These are phyloP conservation scores for Picus viridis DNA, from an alignment of 2,797 vertebrate genomes.

Conservation along the genomic window DNA sequence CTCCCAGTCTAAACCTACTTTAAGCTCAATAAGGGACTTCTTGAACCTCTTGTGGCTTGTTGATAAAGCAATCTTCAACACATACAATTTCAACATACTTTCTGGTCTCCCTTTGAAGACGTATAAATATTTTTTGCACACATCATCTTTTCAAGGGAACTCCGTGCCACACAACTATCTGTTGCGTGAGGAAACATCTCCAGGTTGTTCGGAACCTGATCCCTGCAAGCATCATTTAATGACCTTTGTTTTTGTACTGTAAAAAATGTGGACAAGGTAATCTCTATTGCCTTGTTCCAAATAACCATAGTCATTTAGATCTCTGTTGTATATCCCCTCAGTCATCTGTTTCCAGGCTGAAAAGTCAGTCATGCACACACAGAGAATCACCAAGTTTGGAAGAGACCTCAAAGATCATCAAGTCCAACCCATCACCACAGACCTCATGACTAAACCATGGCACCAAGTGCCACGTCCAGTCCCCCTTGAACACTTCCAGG, in stretches of 20 bases:
- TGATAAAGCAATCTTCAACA: background rate
- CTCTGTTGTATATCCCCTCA: fast-evolving
- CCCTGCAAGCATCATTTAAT: background rate
- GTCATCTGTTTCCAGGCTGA: background rate
- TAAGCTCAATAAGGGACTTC: background rate
- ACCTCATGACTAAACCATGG: too few relatives aligned
- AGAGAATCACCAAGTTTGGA: too few relatives aligned
- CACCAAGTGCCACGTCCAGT: too few relatives aligned
- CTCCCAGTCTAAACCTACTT: background rate
- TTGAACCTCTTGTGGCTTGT: background rate
- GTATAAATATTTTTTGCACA: background rate
- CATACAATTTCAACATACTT: background rate
- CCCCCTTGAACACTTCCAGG: too few relatives aligned
- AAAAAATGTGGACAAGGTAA: background rate
- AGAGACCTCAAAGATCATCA: too few relatives aligned
- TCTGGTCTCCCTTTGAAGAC: background rate
- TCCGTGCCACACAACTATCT: background rate
- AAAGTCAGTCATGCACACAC: background rate
- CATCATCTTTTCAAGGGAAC: background rate
- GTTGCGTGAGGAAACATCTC: background rate
- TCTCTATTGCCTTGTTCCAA: background rate
- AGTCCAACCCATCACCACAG: too few relatives aligned
- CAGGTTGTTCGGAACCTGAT: background rate
- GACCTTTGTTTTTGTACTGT: background rate
- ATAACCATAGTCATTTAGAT: background rate